Evolutionary conservation across 2,888 invertebrate genomes (phyloP).

Genomic region (Pterostichus madidus): DNA sequence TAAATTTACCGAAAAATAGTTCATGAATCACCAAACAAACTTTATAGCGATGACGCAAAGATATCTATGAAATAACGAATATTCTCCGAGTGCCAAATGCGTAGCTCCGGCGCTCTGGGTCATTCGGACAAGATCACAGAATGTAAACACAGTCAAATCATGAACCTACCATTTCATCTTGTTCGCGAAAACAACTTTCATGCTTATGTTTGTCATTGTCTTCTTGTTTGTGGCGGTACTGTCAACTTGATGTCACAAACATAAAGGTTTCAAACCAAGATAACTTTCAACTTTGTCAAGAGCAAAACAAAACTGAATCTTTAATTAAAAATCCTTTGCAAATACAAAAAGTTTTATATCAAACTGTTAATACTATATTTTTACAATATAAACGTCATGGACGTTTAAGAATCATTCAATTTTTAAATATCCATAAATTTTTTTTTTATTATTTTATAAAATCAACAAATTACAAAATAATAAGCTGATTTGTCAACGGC

Average conservation of each 20-base stretch:
- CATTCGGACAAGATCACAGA: slow-evolving; percentile 27
- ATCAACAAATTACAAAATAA: too few relatives aligned
- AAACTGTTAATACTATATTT: too few relatives aligned
- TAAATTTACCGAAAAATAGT: slow-evolving; percentile 3
- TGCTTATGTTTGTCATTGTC: neutral
- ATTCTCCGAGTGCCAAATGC: slow-evolving; percentile 28
- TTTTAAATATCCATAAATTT: too few relatives aligned
- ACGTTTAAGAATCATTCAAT: too few relatives aligned
- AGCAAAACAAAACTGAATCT: slow-evolving; percentile 1
- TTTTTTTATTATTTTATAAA: too few relatives aligned
- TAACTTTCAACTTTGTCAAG: slow-evolving; percentile 1
- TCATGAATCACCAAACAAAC: slow-evolving; percentile 11
- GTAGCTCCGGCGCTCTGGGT: neutral
- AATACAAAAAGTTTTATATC: neutral
- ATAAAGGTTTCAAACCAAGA: slow-evolving; percentile 1
- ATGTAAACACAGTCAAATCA: neutral
- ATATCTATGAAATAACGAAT: slow-evolving; percentile 23
- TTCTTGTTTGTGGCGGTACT: neutral
- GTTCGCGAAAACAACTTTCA: slow-evolving; percentile 27
- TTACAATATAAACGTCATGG: too few relatives aligned
- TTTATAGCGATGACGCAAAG: slow-evolving; percentile 6
- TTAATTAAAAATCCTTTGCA: slow-evolving; percentile 17
- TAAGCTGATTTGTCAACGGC: too few relatives aligned
- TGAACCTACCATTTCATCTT: neutral
- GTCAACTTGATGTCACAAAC: slow-evolving; percentile 23